These are phyloP conservation scores for Baccha elongata DNA, from an alignment of 2,888 invertebrate genomes.

Conservation along the genomic window DNA sequence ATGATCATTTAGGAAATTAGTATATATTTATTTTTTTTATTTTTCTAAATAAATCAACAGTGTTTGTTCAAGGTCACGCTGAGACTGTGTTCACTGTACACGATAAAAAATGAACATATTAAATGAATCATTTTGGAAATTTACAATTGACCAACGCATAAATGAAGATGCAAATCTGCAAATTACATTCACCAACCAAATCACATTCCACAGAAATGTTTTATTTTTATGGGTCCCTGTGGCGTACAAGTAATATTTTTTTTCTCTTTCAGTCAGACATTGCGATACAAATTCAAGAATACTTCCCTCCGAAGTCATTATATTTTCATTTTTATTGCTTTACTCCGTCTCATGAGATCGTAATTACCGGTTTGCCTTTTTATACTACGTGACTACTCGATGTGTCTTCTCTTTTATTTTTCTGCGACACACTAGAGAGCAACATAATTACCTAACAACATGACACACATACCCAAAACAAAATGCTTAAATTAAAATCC, in stretches of 20 bases:
- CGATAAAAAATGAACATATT: neutral
- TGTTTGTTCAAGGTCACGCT: no score
- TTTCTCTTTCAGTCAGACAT: slow-evolving; percentile 5
- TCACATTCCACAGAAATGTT: neutral
- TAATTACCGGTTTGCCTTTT: slow-evolving; percentile 32
- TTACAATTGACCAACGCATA: slow-evolving; percentile 2
- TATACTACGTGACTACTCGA: neutral
- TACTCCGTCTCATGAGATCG: slow-evolving; percentile 31
- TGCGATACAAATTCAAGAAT: slow-evolving; percentile 26
- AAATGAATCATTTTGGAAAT: neutral
- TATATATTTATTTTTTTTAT: no score
- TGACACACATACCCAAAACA: slow-evolving; percentile 23
- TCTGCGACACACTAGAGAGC: slow-evolving; percentile 1
- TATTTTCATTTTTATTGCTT: slow-evolving; percentile 54
- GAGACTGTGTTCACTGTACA: no score
- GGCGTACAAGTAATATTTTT: slow-evolving; percentile 47
- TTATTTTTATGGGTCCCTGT: slow-evolving; percentile 1
- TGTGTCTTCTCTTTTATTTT: neutral
- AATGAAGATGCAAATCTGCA: neutral
- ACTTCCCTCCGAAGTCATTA: slow-evolving; percentile 36
- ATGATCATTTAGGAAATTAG: no score
- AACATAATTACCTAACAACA: slow-evolving; percentile 53
- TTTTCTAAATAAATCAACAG: no score
- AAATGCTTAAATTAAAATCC: slow-evolving; percentile 45
- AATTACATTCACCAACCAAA: neutral